These are phyloP conservation scores for Trypoxylon attenuatum DNA, from an alignment of 2,888 invertebrate species.

Conservation along the genomic window DNA sequence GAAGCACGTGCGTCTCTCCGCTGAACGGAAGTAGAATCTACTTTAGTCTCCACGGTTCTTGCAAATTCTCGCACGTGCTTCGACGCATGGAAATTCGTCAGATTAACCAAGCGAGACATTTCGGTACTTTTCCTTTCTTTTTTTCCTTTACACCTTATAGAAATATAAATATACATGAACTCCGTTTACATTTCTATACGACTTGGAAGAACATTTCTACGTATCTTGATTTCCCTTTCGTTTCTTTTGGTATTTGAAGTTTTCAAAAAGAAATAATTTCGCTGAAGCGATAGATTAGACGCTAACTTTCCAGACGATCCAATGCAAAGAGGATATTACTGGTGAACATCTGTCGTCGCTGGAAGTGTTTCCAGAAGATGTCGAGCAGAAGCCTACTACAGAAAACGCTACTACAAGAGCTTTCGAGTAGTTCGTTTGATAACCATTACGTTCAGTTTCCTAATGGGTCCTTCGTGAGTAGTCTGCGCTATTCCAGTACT, in stretches of 20 bases:
- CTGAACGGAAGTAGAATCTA: conserved; percentile 40
- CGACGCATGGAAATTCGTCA: conserved; percentile 43
- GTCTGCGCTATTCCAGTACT: too few species aligned
- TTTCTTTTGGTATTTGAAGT: neutral
- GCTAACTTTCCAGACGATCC: conserved; percentile 19
- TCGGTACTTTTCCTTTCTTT: conserved; percentile 4
- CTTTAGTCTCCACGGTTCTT: too few species aligned
- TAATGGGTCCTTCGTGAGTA: conserved; percentile 14
- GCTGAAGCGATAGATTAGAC: conserved; percentile 4
- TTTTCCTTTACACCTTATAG: too few species aligned
- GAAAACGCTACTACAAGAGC: conserved; percentile 27
- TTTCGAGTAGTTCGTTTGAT: conserved; percentile 40
- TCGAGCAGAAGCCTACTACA: conserved; percentile 25
- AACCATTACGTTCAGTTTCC: conserved; percentile 23
- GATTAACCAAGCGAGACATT: conserved; percentile 36
- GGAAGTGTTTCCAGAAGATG: conserved; percentile 51
- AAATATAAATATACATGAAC: too few species aligned
- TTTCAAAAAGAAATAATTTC: conserved; percentile 22
- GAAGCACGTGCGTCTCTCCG: conserved; percentile 48
- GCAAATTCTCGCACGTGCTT: conserved; percentile 41
- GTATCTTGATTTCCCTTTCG: neutral
- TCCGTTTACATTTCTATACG: too few species aligned
- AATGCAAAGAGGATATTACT: conserved; percentile 24
- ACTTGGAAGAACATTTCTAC: neutral
- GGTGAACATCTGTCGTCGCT: conserved; percentile 54